A percentile compares a stretch with the other conserved stretches of the same genome.
phyloP scores from a whole-genome alignment of 2,113 vertebrate species.

The Syngnathoides biaculeatus region DNA sequence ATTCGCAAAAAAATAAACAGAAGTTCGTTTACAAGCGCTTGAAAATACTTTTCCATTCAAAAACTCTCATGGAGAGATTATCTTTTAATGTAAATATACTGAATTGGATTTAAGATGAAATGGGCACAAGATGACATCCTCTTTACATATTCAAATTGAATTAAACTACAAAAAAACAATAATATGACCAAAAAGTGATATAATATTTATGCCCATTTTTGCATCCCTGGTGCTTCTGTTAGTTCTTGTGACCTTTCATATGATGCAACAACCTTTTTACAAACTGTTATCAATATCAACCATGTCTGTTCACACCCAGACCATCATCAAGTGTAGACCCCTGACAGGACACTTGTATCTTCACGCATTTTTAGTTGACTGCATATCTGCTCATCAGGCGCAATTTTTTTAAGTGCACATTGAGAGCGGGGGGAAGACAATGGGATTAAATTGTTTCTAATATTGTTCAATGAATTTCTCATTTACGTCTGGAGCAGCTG shows the following conservation, averaged over 20 bases:
- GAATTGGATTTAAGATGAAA: neutral
- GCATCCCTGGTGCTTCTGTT: neutral
- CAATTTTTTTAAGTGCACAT: neutral
- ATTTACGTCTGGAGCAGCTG: neutral
- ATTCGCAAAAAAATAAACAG: too few species aligned
- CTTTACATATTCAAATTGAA: neutral
- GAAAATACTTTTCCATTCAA: too few species aligned
- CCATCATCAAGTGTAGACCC: slow-evolving; percentile 19
- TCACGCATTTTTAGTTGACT: slow-evolving; percentile 11
- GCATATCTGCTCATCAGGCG: neutral
- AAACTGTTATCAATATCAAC: slow-evolving; percentile 35
- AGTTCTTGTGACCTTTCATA: neutral
- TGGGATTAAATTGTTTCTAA: neutral
- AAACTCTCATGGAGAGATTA: too few species aligned
- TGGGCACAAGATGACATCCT: neutral
- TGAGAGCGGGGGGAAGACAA: neutral
- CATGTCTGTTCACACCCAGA: slow-evolving; percentile 38
- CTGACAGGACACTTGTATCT: slow-evolving; percentile 32
- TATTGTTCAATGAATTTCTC: neutral
- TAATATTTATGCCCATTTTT: neutral
- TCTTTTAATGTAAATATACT: neutral
- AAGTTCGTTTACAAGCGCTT: too few species aligned
- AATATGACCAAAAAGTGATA: neutral
- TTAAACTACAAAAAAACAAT: neutral
- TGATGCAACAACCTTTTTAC: neutral